Evolutionary conservation across 2,113 vertebrate genomes (phyloP).

Genomic region (Platycercus adscitus): DNA sequence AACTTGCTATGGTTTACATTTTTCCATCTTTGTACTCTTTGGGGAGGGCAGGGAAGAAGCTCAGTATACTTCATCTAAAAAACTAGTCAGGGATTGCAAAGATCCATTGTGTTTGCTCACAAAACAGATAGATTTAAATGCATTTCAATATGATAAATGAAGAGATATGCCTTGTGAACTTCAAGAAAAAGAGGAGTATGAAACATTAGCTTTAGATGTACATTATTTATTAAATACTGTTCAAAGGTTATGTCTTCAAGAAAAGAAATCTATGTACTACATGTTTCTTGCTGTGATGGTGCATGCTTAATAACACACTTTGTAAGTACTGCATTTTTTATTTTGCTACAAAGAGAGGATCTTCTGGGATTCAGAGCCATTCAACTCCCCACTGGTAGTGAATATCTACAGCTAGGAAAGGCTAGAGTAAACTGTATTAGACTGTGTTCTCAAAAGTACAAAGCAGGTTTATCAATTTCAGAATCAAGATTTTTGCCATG

Average conservation of each 20-base stretch:
- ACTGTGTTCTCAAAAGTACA: not conserved
- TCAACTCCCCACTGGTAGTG: not conserved
- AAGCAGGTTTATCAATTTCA: not conserved
- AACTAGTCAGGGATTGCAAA: not conserved
- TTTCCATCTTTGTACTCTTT: not conserved
- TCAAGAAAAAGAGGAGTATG: not conserved
- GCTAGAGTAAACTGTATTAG: not conserved
- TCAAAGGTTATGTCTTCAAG: not conserved
- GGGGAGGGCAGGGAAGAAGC: not conserved
- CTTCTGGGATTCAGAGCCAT: not conserved
- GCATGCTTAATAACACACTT: not conserved
- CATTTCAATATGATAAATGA: not conserved
- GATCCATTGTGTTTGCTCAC: not conserved
- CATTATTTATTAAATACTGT: conserved; percentile 36
- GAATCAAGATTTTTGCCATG: not conserved
- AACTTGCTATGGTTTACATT: not conserved
- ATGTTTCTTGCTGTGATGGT: not conserved
- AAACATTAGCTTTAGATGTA: not conserved
- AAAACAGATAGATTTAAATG: not conserved
- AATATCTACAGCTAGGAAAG: not conserved
- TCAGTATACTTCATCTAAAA: not conserved
- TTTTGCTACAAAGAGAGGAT: not conserved
- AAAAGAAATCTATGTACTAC: not conserved
- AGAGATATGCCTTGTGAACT: not conserved
- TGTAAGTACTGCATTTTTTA: not conserved